A percentile compares a stretch with the other conserved stretches of the same genome.
Conservation (phyloP, 2,888 invertebrate species). For the Calliscelio sp. region DNA sequence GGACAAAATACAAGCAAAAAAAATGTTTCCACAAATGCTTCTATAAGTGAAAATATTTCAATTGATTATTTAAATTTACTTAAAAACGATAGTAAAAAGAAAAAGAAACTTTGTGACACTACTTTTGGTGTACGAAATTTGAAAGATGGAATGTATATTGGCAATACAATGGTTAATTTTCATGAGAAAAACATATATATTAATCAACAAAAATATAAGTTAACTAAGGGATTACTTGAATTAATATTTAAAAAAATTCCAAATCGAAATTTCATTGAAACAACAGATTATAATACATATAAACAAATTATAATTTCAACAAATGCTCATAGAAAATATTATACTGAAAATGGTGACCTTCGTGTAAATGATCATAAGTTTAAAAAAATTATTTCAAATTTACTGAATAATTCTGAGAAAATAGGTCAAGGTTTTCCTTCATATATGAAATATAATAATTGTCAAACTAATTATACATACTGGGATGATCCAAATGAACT, state of each 20-base stretch:
- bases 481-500: too few relatives aligned
- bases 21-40: too few relatives aligned
- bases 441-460: too few relatives aligned
- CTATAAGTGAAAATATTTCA: too few relatives aligned
- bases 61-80: neutral
- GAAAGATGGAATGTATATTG: neutral
- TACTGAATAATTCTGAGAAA: too few relatives aligned
- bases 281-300: neutral
- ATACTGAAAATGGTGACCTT: neutral
- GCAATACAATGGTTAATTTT: neutral
- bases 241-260: neutral
- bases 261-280: too few relatives aligned
- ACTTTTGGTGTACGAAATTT: neutral
- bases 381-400: too few relatives aligned
- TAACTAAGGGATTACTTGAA: neutral
- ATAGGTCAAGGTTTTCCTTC: too few relatives aligned
- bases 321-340: conserved; percentile 50
- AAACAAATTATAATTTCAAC: conserved; percentile 78
- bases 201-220: conserved; percentile 43
- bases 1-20: too few relatives aligned
- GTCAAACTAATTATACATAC: too few relatives aligned
- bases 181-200: neutral
- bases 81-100: neutral
- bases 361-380: neutral
- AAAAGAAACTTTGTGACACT: neutral